Percentiles rank a stretch among this genome's conserved stretches.
phyloP scores from a whole-genome alignment of 2,888 invertebrate species.

The Cheilosia vulpina region DNA sequence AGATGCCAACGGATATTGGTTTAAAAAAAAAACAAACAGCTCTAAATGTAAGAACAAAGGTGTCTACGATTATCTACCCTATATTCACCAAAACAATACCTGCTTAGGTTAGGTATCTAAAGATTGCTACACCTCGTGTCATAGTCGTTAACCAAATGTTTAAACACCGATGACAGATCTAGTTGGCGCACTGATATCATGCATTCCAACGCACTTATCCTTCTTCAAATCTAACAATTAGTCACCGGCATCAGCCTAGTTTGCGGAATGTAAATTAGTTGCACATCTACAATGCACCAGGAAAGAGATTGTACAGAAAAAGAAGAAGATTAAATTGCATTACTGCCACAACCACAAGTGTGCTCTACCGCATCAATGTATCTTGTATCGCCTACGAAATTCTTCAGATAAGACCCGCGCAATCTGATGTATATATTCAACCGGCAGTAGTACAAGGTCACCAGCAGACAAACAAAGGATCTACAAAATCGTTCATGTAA shows the following conservation, averaged over 20 bases:
- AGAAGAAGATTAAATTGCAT: conserved; percentile 25
- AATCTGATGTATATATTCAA: not conserved
- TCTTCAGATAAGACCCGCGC: conserved; percentile 8
- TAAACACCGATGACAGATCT: not conserved
- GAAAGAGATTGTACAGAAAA: not conserved
- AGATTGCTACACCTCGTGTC: not conserved
- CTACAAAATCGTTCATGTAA: conserved; percentile 41
- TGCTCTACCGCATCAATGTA: not conserved
- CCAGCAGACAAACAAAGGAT: conserved; percentile 40
- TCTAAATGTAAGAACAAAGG: too few relatives aligned
- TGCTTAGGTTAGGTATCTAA: too few relatives aligned
- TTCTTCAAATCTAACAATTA: not conserved
- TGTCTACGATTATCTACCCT: too few relatives aligned
- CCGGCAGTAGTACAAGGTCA: conserved; percentile 46
- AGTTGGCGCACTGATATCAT: conserved; percentile 17
- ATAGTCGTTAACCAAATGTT: not conserved
- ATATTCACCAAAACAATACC: too few relatives aligned
- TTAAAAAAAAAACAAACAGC: too few relatives aligned
- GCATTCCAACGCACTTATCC: not conserved
- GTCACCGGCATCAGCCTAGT: not conserved
- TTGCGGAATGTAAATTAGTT: conserved; percentile 18
- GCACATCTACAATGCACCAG: conserved; percentile 29
- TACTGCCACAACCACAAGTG: conserved; percentile 15
- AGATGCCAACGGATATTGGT: too few relatives aligned
- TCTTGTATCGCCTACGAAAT: not conserved